Percentiles rank a stretch among this genome's conserved stretches.
Evolutionary conservation across 2,113 vertebrate genomes (phyloP).

Genomic region (Anas platyrhynchos): DNA sequence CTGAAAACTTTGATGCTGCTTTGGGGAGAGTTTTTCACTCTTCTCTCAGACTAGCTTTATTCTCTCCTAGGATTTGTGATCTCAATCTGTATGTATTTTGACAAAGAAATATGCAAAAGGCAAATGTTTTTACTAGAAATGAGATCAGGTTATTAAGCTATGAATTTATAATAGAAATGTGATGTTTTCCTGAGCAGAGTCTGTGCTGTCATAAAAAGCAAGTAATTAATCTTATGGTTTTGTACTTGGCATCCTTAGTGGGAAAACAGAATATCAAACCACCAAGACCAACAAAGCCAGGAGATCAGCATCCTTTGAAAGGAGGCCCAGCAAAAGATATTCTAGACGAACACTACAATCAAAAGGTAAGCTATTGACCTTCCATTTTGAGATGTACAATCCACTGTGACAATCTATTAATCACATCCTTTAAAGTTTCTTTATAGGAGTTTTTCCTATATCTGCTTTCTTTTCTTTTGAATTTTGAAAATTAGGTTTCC

Average conservation of each 20-base stretch:
- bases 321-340: conserved; percentile 95
- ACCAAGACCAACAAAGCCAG: conserved; percentile 95
- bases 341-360: conserved; percentile 89
- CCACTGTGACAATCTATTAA: background rate
- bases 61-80: background rate
- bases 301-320: conserved; percentile 93
- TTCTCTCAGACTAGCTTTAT: background rate
- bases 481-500: background rate
- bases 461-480: background rate
- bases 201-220: background rate
- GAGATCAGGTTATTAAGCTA: background rate
- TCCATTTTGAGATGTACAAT: background rate
- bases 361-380: conserved; percentile 79
- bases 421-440: background rate
- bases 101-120: background rate
- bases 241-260: conserved; percentile 74
- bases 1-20: background rate
- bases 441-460: background rate
- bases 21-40: background rate
- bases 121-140: background rate
- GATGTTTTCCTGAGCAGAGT: background rate
- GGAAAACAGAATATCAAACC: conserved; percentile 99
- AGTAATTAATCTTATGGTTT: background rate
- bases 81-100: fast-evolving
- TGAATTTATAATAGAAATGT: background rate